Evolutionary conservation across 2,797 vertebrate genomes (phyloP), one percentile per base, ranked within the genome.

Genomic region (Cynopterus sphinx): DNA sequence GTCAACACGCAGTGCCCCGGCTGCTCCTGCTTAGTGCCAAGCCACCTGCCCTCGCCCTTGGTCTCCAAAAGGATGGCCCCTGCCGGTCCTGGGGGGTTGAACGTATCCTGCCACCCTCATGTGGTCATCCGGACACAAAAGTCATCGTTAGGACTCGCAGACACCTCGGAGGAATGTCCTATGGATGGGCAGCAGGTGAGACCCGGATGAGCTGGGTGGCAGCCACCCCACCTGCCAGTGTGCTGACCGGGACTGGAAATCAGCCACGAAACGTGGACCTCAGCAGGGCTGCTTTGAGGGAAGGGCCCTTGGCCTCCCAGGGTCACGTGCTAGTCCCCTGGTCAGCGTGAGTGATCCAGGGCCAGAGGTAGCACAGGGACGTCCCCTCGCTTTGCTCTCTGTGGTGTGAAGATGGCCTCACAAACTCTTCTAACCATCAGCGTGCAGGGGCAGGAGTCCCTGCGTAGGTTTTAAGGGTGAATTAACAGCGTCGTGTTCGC

Each of bases 1-100:
- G 85, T 97, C 90, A 70, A 41, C 94, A 36, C 96, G 96, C 96
- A 98, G 68, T 96, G 97, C 95, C 96, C 96, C 96, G 94, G 94
- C 96, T 55, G 53, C 86, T 96, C 93, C 43, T 6, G 75, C 90
- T 71, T 26, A 39, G 87, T 39, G 81, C 82, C 86, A 84, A 94
- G 83, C 73, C 36, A 0, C 0, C 5, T 75, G 11, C 59, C 46
- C 46, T 51, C n/a, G 55, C 41, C 83, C 0, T 36, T 74, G 1
- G 43, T 65, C 83, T 57, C 2, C 83, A 81, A 61, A 88, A 55
- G 78, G 92, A 21, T n/a, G 0, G 4, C 36, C 67, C 13, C 70
- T 91, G 94, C 85, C 82, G 89, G 90, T 53, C 59, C 92, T 95
- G 89, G 90, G 86, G 36, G 39, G 85, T 11, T 12, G 85, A 49